Percentiles rank a stretch among this genome's conserved stretches.
phyloP scores from a whole-genome alignment of 2,888 invertebrate genomes.

The Dicycla oo region DNA sequence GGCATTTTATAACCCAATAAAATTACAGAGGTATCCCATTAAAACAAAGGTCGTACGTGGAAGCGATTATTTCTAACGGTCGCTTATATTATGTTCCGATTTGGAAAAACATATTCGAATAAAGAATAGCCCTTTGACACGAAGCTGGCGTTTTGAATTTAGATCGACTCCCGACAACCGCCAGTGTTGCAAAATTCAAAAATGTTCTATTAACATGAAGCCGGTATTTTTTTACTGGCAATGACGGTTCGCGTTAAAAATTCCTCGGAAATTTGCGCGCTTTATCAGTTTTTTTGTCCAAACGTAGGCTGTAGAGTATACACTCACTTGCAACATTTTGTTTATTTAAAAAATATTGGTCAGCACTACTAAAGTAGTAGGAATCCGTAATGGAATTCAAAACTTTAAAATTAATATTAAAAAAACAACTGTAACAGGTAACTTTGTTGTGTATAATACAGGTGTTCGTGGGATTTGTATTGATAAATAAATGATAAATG shows the following conservation, averaged over 20 bases:
- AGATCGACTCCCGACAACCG: slow-evolving; percentile 43
- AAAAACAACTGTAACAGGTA: slow-evolving; percentile 22
- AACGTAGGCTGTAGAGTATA: slow-evolving; percentile 42
- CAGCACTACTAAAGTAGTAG: slow-evolving; percentile 22
- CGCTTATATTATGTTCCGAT: slow-evolving; percentile 49
- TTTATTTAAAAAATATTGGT: slow-evolving; percentile 48
- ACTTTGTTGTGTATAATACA: background rate
- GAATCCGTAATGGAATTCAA: slow-evolving; percentile 44
- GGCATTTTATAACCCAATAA: slow-evolving; percentile 57
- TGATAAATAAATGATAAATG: too few relatives aligned
- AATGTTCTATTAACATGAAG: slow-evolving; percentile 48
- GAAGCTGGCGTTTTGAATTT: slow-evolving; percentile 56
- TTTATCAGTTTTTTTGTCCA: slow-evolving; percentile 49
- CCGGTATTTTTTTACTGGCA: slow-evolving; percentile 53
- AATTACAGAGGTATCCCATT: slow-evolving; percentile 58
- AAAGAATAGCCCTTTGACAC: slow-evolving; percentile 59
- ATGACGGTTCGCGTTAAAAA: slow-evolving; percentile 51
- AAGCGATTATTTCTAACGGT: slow-evolving; percentile 59
- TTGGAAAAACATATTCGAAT: slow-evolving; percentile 50
- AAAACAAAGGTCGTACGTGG: slow-evolving; percentile 47
- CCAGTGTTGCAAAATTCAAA: slow-evolving; percentile 58
- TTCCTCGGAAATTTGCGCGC: slow-evolving; percentile 48
- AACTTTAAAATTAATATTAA: slow-evolving; percentile 47
- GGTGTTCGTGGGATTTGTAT: background rate
- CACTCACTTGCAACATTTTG: slow-evolving; percentile 61